phyloP scores from a whole-genome alignment of 2,797 vertebrate genomes.

The Miichthys miiuy region DNA sequence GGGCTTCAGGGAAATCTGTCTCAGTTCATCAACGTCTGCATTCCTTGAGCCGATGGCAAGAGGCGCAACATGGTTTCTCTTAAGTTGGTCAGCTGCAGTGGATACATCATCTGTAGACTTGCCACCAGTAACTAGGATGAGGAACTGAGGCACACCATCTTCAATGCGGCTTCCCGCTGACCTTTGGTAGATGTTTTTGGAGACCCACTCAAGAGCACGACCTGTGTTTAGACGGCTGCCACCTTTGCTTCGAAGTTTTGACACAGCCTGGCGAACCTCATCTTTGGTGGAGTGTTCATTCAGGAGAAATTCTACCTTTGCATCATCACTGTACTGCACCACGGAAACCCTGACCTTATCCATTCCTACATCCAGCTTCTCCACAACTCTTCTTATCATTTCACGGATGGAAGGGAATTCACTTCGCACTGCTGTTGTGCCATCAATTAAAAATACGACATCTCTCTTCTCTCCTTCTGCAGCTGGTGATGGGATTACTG shows the following conservation, averaged over 20 bases:
- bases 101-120: conserved; percentile 90
- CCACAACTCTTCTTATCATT: conserved; percentile 90
- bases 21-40: conserved; percentile 87
- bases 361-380: conserved; percentile 90
- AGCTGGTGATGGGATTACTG: conserved; percentile 56
- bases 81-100: conserved; percentile 86
- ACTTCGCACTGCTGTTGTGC: conserved; percentile 83
- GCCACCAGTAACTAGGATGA: conserved; percentile 91
- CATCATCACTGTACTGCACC: conserved; percentile 93
- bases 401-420: conserved; percentile 88
- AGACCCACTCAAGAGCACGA: conserved; percentile 90
- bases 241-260: conserved; percentile 84
- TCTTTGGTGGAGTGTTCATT: conserved; percentile 90
- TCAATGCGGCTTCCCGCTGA: conserved; percentile 94
- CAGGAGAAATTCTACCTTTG: conserved; percentile 90
- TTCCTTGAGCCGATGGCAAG: conserved; percentile 88
- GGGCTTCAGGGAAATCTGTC: conserved; percentile 89
- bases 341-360: conserved; percentile 91
- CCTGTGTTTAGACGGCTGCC: conserved; percentile 90
- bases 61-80: conserved; percentile 88
- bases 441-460: conserved; percentile 95
- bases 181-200: conserved; percentile 91
- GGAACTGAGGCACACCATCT: conserved; percentile 94
- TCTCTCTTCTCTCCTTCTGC: conserved; percentile 87
- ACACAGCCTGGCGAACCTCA: conserved; percentile 87